Percentiles rank a stretch among this genome's conserved stretches.
Evolutionary conservation across 2,888 invertebrate species (phyloP).

Genomic region (Eupithecia dodoneata): DNA sequence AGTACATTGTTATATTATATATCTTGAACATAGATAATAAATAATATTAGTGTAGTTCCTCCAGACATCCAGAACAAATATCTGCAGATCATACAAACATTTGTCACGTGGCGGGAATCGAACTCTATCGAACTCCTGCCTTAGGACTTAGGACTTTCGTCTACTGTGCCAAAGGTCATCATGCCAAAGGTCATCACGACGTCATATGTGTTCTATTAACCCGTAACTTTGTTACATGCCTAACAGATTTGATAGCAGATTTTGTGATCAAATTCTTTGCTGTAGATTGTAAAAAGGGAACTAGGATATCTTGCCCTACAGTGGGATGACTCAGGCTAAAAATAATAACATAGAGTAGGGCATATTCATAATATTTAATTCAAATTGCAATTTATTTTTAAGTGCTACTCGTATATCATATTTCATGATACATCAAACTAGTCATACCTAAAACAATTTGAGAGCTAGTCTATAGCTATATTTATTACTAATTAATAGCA

Average conservation of each 20-base stretch:
- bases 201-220: too few species aligned
- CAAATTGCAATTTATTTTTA: conserved; percentile 24
- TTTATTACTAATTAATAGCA: background rate
- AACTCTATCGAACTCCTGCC: too few species aligned
- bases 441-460: conserved; percentile 23
- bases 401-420: conserved; percentile 3
- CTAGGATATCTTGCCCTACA: background rate
- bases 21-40: too few species aligned
- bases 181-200: too few species aligned
- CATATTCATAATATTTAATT: conserved; percentile 19
- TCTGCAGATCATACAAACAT: too few species aligned
- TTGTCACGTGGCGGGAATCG: too few species aligned
- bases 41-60: too few species aligned
- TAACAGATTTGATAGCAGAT: background rate
- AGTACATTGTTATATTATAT: too few species aligned
- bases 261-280: background rate
- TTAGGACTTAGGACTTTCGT: too few species aligned
- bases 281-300: background rate
- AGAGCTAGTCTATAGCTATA: conserved; percentile 18
- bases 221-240: background rate
- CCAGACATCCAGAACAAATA: too few species aligned
- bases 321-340: background rate
- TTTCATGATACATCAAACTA: conserved; percentile 12
- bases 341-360: background rate
- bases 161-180: too few species aligned